phyloP scores from a whole-genome alignment of 2,113 vertebrate species.

The Microcebus jonahi region DNA sequence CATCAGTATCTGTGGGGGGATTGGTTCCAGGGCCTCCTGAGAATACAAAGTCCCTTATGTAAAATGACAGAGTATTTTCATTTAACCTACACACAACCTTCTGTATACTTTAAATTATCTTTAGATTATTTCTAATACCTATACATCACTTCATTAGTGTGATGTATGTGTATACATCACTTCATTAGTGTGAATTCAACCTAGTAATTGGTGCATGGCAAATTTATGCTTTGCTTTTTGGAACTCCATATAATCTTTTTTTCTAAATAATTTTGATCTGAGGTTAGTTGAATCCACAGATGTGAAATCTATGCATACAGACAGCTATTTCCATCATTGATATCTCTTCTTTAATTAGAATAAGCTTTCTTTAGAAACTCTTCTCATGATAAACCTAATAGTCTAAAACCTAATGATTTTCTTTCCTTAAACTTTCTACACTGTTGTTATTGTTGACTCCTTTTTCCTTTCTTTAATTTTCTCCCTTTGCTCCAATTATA shows the following conservation, averaged over 20 bases:
- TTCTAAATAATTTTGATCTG: background rate
- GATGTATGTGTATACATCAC: background rate
- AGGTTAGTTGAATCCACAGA: background rate
- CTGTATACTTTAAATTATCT: background rate
- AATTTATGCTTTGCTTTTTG: background rate
- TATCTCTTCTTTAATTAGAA: background rate
- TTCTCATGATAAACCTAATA: background rate
- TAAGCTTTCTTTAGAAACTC: background rate
- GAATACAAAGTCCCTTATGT: background rate
- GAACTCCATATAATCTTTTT: background rate
- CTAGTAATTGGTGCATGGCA: background rate
- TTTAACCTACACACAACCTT: background rate
- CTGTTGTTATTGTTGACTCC: background rate
- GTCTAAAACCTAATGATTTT: background rate
- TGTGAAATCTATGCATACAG: no score
- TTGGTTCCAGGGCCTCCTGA: background rate
- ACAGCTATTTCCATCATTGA: background rate
- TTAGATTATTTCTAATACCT: background rate
- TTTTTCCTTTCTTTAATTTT: background rate
- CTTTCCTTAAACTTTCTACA: background rate
- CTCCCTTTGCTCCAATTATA: background rate
- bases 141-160: background rate
- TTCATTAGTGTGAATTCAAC: background rate
- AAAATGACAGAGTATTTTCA: background rate
- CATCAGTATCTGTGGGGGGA: background rate